phyloP scores from a whole-genome alignment of 2,797 vertebrate species.

The Holocentrus rufus region DNA sequence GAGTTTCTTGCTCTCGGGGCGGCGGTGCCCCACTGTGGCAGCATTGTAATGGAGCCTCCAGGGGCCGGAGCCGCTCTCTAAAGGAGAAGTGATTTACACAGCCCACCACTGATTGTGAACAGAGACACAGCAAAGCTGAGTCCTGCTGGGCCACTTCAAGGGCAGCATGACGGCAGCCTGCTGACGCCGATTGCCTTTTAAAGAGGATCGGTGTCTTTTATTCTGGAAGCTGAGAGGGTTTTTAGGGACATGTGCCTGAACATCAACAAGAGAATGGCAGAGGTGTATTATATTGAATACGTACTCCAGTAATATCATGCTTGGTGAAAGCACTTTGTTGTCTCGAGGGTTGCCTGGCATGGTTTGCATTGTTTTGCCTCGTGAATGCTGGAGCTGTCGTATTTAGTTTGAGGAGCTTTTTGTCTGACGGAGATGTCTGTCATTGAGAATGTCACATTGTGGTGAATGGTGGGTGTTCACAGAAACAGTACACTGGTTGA shows the following conservation, averaged over 20 bases:
- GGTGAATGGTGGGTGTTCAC: background rate
- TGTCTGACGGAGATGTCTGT: slow-evolving; percentile 2
- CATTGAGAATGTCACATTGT: background rate
- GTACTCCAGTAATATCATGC: slow-evolving; percentile 18
- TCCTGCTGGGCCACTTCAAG: slow-evolving; percentile 53
- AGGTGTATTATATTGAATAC: slow-evolving; percentile 13
- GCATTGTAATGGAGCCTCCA: slow-evolving; percentile 50
- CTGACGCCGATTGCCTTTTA: slow-evolving; percentile 55
- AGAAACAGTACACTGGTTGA: background rate
- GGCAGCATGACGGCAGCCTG: slow-evolving; percentile 53
- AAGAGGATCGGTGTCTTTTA: slow-evolving; percentile 44
- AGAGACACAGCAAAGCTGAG: slow-evolving; percentile 15
- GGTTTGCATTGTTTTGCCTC: background rate
- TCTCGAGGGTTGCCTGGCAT: background rate
- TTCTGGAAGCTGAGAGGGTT: slow-evolving; percentile 1
- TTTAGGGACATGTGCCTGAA: slow-evolving; percentile 27
- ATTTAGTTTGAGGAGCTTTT: background rate
- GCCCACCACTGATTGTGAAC: slow-evolving; percentile 43
- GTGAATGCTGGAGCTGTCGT: background rate
- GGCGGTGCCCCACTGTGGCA: slow-evolving; percentile 32
- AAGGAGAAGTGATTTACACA: slow-evolving; percentile 65
- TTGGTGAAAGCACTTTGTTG: slow-evolving; percentile 14
- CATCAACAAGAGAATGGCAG: slow-evolving; percentile 20
- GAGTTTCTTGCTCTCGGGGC: slow-evolving; percentile 34
- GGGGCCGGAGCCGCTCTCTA: slow-evolving; percentile 35